Evolutionary conservation across 2,888 invertebrate genomes (phyloP).

Genomic region (Heliconius ismenius): DNA sequence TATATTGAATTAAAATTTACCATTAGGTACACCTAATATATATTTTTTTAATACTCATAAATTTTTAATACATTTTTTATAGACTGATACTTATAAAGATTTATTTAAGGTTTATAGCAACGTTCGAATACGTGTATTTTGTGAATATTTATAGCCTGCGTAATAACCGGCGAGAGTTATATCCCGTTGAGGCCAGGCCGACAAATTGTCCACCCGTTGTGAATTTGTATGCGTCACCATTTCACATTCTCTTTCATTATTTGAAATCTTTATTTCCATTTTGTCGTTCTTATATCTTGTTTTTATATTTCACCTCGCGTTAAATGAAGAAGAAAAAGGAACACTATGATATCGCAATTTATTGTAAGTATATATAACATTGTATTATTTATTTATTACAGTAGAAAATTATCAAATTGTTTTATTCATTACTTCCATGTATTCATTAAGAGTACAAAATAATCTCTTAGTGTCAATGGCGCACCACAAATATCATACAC

Average conservation of each 20-base stretch:
- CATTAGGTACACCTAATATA: neutral
- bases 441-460: no score
- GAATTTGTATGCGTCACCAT: constrained; percentile 60
- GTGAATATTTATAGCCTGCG: constrained; percentile 54
- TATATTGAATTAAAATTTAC: neutral
- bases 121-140: constrained; percentile 40
- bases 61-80: constrained; percentile 34
- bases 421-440: no score
- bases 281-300: neutral
- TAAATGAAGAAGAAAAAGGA: neutral
- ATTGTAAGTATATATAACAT: neutral
- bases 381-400: no score
- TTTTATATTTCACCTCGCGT: neutral
- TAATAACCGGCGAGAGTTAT: constrained; percentile 65
- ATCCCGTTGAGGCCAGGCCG: constrained; percentile 59
- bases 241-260: constrained; percentile 53
- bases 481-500: no score
- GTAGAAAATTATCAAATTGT: no score
- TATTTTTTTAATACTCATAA: constrained; percentile 27
- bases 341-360: neutral
- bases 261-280: constrained; percentile 32
- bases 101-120: constrained; percentile 40
- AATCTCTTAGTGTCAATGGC: no score
- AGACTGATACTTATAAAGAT: constrained; percentile 37
- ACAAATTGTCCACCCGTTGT: constrained; percentile 70